Evolutionary conservation across 2,113 vertebrate genomes (phyloP).

Genomic region (Apus apus): DNA sequence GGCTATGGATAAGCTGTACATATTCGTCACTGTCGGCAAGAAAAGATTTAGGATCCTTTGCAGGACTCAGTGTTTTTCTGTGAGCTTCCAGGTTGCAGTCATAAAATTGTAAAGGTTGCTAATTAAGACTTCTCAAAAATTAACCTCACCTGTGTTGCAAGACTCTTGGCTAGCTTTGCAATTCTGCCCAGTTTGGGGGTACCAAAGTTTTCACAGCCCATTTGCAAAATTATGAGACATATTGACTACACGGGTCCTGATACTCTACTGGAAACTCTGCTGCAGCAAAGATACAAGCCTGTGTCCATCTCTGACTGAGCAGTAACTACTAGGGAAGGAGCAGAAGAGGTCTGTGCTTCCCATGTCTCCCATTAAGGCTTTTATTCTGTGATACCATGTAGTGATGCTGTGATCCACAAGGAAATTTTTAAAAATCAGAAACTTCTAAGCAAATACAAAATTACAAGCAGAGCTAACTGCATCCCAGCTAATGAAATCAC

Average conservation of each 20-base stretch:
- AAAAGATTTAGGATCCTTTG: conserved; percentile 8
- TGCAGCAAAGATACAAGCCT: neutral
- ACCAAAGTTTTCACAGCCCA: neutral
- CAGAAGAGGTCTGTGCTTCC: neutral
- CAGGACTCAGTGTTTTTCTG: neutral
- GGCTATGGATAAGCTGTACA: neutral
- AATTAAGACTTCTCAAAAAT: neutral
- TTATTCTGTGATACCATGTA: neutral
- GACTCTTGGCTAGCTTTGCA: neutral
- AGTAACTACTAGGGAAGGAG: neutral
- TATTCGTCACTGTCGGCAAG: neutral
- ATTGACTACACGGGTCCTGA: neutral
- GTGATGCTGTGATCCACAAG: neutral
- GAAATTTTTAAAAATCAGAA: neutral
- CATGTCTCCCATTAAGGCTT: neutral
- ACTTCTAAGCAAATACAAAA: neutral
- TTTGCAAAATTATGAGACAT: neutral
- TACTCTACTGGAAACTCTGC: neutral
- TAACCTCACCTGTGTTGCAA: neutral
- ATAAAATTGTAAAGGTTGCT: neutral
- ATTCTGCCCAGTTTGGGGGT: neutral
- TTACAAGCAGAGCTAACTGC: neutral
- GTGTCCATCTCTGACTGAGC: neutral
- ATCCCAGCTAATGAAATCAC: neutral
- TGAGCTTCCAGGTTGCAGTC: neutral